These are phyloP conservation scores for Limnephilus rhombicus DNA, from an alignment of 2,888 invertebrate species.

Conservation along the genomic window DNA sequence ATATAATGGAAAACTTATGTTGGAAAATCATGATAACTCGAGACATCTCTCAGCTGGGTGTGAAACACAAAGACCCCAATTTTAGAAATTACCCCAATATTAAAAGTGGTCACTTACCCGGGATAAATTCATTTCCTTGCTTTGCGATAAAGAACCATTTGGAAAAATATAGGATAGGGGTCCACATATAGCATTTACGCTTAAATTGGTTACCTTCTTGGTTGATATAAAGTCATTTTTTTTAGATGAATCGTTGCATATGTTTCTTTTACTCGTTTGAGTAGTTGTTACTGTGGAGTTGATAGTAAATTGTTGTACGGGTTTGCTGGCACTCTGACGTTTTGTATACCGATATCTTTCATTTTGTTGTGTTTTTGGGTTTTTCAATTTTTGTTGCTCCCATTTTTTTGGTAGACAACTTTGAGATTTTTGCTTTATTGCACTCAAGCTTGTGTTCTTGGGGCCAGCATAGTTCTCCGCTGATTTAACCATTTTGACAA, in stretches of 20 bases:
- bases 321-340: not conserved
- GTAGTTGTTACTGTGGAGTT: constrained; percentile 12
- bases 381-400: not conserved
- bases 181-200: not conserved
- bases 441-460: not conserved
- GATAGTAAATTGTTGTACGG: not conserved
- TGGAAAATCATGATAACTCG: not conserved
- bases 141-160: not conserved
- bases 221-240: not conserved
- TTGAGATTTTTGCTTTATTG: constrained; percentile 13
- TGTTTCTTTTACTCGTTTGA: not conserved
- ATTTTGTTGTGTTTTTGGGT: not conserved
- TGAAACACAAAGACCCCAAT: not conserved
- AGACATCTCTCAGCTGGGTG: not conserved
- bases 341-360: constrained; percentile 8
- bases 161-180: not conserved
- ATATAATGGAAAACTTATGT: too few species aligned
- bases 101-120: not conserved
- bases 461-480: not conserved
- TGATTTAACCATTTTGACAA: constrained; percentile 4
- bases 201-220: not conserved
- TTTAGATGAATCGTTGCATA: not conserved
- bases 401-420: constrained; percentile 6
- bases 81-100: not conserved
- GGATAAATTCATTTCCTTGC: not conserved